phyloP scores from a whole-genome alignment of 1,140 invertebrate species.

The Drosophila eugracilis region DNA sequence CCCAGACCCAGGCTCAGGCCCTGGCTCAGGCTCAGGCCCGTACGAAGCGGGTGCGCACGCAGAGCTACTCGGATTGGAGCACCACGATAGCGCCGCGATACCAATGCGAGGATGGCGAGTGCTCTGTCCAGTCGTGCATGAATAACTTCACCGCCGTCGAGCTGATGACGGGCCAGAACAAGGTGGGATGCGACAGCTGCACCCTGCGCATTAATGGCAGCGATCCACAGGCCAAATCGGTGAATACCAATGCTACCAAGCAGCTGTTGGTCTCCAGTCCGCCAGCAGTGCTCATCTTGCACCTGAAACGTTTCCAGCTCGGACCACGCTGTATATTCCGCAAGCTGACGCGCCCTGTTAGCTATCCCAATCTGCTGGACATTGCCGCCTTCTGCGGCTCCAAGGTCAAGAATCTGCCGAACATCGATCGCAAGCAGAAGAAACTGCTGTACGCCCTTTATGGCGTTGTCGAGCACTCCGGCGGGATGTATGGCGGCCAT shows the following conservation, averaged over 20 bases:
- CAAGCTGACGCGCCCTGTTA: constrained; percentile 94
- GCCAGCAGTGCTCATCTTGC: constrained; percentile 96
- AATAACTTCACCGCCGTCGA: constrained; percentile 96
- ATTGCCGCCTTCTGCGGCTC: constrained; percentile 96
- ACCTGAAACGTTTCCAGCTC: constrained; percentile 96
- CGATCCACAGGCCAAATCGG: constrained; percentile 88
- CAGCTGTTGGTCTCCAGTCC: constrained; percentile 95
- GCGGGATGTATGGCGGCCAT: constrained; percentile 95
- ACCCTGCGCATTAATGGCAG: constrained; percentile 89
- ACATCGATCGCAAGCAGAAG: constrained; percentile 87
- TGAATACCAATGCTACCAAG: constrained; percentile 96
- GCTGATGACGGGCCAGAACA: constrained; percentile 95
- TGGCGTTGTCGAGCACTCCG: constrained; percentile 97
- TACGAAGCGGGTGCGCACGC: constrained; percentile 73
- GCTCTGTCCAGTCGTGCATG: constrained; percentile 94
- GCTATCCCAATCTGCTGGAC: constrained; percentile 94
- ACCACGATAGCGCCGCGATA: constrained; percentile 88
- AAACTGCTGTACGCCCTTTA: constrained; percentile 95
- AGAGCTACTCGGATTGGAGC: constrained; percentile 85
- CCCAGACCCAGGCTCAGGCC: background rate
- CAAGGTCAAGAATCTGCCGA: constrained; percentile 89
- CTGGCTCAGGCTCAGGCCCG: constrained; percentile 24
- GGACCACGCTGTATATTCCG: constrained; percentile 86
- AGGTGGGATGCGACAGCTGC: constrained; percentile 96
- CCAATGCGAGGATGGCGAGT: constrained; percentile 90